Conservation (phyloP, 2,888 invertebrate genomes). For the Deroplatys truncata region DNA sequence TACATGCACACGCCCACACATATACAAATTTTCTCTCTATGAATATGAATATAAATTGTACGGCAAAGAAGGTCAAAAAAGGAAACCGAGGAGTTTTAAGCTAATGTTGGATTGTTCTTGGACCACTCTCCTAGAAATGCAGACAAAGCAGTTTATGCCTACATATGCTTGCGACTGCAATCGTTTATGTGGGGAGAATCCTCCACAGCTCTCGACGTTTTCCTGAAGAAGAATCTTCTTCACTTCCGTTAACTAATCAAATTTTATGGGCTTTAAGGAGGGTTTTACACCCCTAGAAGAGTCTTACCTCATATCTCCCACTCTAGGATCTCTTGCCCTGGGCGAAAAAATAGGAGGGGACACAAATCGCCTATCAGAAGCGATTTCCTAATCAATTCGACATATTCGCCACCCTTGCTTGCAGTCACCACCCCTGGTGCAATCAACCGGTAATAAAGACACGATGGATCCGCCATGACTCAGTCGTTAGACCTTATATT, state of each 20-base stretch:
- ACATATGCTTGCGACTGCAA: not conserved
- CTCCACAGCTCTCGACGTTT: not conserved
- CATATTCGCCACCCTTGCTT: not conserved
- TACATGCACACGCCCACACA: no score
- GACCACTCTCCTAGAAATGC: not conserved
- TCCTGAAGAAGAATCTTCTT: constrained; percentile 6
- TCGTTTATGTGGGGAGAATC: not conserved
- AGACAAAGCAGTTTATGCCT: not conserved
- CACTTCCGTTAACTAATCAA: constrained; percentile 25
- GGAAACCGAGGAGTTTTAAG: no score
- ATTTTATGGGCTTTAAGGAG: constrained; percentile 5
- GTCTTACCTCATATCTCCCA: not conserved
- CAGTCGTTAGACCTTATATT: constrained; percentile 7
- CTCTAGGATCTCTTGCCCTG: not conserved
- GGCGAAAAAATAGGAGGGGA: not conserved
- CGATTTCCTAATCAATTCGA: constrained; percentile 12
- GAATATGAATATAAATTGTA: no score
- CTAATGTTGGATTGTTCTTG: no score
- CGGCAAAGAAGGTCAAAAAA: no score
- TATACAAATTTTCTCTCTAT: no score
- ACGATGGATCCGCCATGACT: not conserved
- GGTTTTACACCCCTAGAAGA: not conserved
- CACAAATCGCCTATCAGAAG: constrained; percentile 11
- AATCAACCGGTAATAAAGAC: constrained; percentile 5
- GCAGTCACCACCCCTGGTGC: not conserved